phyloP scores from a whole-genome alignment of 2,113 vertebrate species.

The human region DNA sequence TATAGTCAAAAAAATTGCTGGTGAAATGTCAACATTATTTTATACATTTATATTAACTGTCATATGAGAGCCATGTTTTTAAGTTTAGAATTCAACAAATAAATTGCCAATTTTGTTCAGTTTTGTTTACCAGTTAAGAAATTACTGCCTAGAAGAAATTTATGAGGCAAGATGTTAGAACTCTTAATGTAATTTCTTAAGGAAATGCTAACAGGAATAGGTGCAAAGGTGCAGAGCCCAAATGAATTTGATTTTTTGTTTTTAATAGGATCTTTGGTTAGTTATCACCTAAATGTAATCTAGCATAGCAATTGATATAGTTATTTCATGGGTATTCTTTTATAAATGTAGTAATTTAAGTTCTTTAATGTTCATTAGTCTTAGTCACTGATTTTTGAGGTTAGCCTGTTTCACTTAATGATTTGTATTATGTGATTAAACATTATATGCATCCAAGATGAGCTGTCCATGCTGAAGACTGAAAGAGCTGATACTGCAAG shows the following conservation, averaged over 20 bases:
- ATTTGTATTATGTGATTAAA: constrained; percentile 46
- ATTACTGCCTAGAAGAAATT: not conserved
- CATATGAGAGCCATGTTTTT: not conserved
- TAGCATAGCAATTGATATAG: not conserved
- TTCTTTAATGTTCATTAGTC: constrained; percentile 32
- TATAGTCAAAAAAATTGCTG: not conserved
- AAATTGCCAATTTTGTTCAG: not conserved
- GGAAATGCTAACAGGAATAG: not conserved
- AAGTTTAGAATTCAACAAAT: not conserved
- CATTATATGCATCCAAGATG: not conserved
- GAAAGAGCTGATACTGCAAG: constrained; percentile 49
- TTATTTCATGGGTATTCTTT: constrained; percentile 39
- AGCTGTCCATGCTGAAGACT: not conserved
- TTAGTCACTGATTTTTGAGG: constrained; percentile 51
- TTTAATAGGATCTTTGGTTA: constrained; percentile 19
- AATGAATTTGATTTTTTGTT: not conserved
- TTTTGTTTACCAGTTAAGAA: not conserved
- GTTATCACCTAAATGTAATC: not conserved
- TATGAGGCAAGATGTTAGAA: not conserved
- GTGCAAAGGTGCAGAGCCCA: not conserved
- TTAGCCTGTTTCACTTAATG: constrained; percentile 56
- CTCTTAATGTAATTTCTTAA: not conserved
- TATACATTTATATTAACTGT: not conserved
- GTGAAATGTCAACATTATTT: not conserved
- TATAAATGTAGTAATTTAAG: constrained; percentile 50